Base-by-base conservation (phyloP, 1,140 invertebrate genomes). In the Oncopeltus fasciatus region DNA sequence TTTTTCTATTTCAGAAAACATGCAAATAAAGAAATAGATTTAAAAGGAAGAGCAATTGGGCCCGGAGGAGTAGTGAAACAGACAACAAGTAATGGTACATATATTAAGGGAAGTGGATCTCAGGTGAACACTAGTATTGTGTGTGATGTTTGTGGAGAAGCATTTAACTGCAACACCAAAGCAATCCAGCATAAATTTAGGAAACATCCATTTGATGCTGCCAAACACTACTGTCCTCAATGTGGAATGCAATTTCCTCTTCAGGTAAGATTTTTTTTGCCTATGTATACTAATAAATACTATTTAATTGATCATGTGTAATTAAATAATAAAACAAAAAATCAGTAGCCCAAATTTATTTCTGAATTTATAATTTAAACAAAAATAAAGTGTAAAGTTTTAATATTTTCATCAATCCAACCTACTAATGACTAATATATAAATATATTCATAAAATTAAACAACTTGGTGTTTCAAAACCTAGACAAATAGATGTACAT, bases 211-310 rank as follows among this genome's bases (percentile, higher is more conserved):
- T 77, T 82, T 60, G 78, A 78, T 62, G 76, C 76, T 24, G 72
- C 77, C 1, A 84, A 84, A 70, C 78, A 82, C 71, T 84, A 81
- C 69, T 85, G 83, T 60, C 74, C 77, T 11, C 80, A 78, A 72
- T 85, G 83, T 71, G 83, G 83, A 4, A 83, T 80, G 75, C 80
- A 83, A 59, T 85, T 84, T 71, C 81, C 83, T 29, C 72, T 85
- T 66, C 83, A 83, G 76, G 82, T 83, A 72, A n/a, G n/a, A n/a
- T n/a, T n/a, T n/a, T n/a, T n/a, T n/a, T n/a, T n/a, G n/a, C n/a
- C n/a, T n/a, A n/a, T n/a, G n/a, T n/a, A n/a, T n/a, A n/a, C n/a
- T n/a, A n/a, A n/a, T n/a, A n/a, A n/a, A n/a, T n/a, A n/a, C n/a
- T n/a, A n/a, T n/a, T n/a, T n/a, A n/a, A n/a, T n/a, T n/a, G n/a